These are phyloP conservation scores for Tenualosa ilisha DNA, from an alignment of 2,797 vertebrate species.

Conservation along the genomic window DNA sequence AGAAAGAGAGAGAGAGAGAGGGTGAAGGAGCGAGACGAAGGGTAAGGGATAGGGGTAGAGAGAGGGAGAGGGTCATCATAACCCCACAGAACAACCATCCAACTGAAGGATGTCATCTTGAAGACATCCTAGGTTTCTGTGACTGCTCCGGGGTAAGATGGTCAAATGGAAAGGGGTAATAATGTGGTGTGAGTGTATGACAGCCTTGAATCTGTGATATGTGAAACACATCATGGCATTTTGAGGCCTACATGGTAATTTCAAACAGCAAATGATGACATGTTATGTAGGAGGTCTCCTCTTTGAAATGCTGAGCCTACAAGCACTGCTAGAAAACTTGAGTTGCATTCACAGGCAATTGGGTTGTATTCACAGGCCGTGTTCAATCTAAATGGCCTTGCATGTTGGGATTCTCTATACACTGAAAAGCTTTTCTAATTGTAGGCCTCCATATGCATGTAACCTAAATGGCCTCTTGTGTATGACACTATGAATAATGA, in stretches of 20 bases:
- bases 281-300: conserved; percentile 5
- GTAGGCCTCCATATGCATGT: neutral
- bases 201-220: neutral
- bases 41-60: neutral
- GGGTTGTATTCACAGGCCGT: neutral
- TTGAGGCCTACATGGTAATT: neutral
- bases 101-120: neutral
- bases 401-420: neutral
- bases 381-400: neutral
- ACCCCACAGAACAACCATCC: neutral
- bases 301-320: neutral
- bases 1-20: conserved; percentile 41
- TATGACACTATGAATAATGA: conserved; percentile 17
- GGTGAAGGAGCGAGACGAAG: neutral
- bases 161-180: neutral
- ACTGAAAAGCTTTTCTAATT: neutral
- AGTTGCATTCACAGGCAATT: neutral
- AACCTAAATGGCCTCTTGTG: neutral
- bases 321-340: neutral
- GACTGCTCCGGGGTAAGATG: neutral
- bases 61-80: neutral
- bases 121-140: neutral
- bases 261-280: neutral
- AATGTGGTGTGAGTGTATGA: neutral
- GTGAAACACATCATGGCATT: conserved; percentile 3